These are phyloP conservation scores for Aricia artaxerxes DNA, from an alignment of 2,888 invertebrate genomes.

Conservation along the genomic window DNA sequence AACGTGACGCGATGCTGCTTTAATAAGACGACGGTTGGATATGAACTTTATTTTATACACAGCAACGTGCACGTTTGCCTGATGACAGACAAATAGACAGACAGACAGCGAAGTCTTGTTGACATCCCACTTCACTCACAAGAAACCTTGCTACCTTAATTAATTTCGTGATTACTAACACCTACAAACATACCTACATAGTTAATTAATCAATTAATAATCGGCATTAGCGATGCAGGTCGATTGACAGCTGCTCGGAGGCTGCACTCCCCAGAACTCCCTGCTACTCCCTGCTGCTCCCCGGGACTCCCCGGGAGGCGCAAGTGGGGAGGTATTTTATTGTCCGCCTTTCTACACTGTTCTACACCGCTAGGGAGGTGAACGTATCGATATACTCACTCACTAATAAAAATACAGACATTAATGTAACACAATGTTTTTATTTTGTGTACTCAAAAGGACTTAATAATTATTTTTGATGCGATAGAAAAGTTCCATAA, in stretches of 20 bases:
- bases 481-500: too few species aligned
- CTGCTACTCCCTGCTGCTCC: not conserved
- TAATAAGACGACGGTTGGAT: too few species aligned
- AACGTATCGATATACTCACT: constrained; percentile 57
- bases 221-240: not conserved
- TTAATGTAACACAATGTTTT: too few species aligned
- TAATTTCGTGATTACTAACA: not conserved
- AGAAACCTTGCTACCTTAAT: not conserved
- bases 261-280: not conserved
- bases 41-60: too few species aligned
- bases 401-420: too few species aligned
- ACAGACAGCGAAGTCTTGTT: not conserved
- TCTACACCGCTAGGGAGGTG: constrained; percentile 70
- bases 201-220: not conserved
- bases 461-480: too few species aligned
- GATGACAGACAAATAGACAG: too few species aligned
- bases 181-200: not conserved
- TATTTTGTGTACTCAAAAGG: too few species aligned
- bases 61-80: too few species aligned
- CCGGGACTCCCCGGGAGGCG: not conserved
- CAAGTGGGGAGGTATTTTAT: constrained; percentile 58
- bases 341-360: constrained; percentile 77
- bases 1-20: too few species aligned
- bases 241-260: constrained; percentile 11
- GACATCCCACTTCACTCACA: not conserved